phyloP scores from a whole-genome alignment of 2,797 vertebrate species.

The Myotis planiceps region DNA sequence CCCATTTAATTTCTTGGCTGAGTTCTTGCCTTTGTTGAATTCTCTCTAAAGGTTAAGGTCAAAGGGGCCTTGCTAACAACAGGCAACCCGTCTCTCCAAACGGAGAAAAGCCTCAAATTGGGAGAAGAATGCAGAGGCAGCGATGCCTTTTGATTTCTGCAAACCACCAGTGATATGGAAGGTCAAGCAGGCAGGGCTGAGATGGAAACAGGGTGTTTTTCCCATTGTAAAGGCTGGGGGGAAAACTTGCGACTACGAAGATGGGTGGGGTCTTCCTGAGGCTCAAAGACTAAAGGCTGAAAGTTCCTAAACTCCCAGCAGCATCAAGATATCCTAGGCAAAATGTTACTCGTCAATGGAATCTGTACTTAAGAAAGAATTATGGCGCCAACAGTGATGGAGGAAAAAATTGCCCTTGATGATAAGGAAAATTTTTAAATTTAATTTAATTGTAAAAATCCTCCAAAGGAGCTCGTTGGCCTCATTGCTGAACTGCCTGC shows the following conservation, averaged over 20 bases:
- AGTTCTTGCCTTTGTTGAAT: slow-evolving; percentile 18
- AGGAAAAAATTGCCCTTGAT: neutral
- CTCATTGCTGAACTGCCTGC: neutral
- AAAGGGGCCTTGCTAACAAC: neutral
- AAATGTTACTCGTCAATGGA: neutral
- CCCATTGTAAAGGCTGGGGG: neutral
- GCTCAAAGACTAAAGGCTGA: neutral
- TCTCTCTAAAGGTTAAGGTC: slow-evolving; percentile 30
- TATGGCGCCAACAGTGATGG: neutral
- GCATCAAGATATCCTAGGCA: neutral
- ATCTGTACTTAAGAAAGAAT: neutral
- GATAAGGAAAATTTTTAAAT: neutral
- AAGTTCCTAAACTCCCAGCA: neutral
- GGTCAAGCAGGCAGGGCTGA: neutral
- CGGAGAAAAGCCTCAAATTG: neutral
- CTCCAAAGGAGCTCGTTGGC: neutral
- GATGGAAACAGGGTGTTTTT: slow-evolving; percentile 4
- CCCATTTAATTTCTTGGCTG: slow-evolving; percentile 17
- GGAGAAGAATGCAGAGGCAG: slow-evolving; percentile 18
- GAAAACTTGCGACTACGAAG: neutral
- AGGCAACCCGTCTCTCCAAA: neutral
- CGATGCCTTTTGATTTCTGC: neutral
- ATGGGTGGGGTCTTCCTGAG: neutral
- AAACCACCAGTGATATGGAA: neutral
- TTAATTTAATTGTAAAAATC: neutral